Conservation (phyloP, 2,888 invertebrate genomes). For the Thysanoteuthis rhombus region DNA sequence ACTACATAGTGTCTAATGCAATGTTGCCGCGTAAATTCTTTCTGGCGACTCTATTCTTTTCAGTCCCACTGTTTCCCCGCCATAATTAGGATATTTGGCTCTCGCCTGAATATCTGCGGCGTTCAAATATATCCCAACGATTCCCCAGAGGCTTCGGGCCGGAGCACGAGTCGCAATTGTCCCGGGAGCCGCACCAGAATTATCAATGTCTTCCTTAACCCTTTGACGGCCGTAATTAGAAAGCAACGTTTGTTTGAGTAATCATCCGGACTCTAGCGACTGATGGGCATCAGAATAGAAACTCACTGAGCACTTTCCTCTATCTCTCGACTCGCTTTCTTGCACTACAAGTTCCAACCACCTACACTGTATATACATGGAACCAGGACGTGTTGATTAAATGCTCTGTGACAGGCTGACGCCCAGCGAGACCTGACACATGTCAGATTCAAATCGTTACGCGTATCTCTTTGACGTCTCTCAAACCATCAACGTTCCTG, state of each 20-base stretch:
- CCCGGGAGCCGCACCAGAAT: neutral
- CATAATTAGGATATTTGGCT: conserved; percentile 12
- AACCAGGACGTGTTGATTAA: conserved; percentile 12
- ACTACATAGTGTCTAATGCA: neutral
- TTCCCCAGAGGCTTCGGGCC: conserved; percentile 12
- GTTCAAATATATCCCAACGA: conserved; percentile 12
- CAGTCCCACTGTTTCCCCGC: neutral
- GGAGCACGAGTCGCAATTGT: neutral
- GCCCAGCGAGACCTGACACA: conserved; percentile 12
- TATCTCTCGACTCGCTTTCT: neutral
- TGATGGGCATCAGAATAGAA: conserved; percentile 12
- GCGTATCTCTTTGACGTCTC: neutral
- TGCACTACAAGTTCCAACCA: neutral
- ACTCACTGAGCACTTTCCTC: neutral
- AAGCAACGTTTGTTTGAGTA: neutral
- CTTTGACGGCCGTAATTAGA: neutral
- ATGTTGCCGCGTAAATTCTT: neutral
- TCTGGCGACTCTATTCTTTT: neutral
- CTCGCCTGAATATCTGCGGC: neutral
- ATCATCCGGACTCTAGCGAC: neutral
- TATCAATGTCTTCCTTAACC: neutral
- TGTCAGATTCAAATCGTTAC: neutral
- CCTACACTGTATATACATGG: neutral
- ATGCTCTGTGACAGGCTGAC: conserved; percentile 12
- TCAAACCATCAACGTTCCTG: neutral